These are phyloP conservation scores for Lacanobia oleracea DNA, from an alignment of 2,888 invertebrate genomes.

Conservation along the genomic window DNA sequence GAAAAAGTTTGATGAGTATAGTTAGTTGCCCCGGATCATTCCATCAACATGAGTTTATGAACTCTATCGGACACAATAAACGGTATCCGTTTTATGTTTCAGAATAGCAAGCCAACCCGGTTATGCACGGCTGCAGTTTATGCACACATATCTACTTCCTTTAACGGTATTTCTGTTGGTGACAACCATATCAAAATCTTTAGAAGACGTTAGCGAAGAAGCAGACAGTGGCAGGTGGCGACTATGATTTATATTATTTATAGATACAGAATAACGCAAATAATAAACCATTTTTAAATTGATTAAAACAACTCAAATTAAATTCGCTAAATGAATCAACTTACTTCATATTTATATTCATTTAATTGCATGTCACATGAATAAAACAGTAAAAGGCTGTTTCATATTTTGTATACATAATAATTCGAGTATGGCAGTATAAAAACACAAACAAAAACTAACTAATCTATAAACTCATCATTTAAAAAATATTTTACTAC, in stretches of 20 bases:
- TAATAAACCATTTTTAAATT: too few relatives aligned
- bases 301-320: background rate
- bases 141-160: background rate
- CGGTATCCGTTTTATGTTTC: background rate
- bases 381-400: constrained; percentile 39
- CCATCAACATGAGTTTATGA: background rate
- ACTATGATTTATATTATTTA: too few relatives aligned
- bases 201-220: too few relatives aligned
- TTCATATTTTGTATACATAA: constrained; percentile 30
- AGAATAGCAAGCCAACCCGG: background rate
- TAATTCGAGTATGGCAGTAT: constrained; percentile 54
- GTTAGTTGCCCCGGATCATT: background rate
- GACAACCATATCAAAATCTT: too few relatives aligned
- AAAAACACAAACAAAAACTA: constrained; percentile 17
- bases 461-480: background rate
- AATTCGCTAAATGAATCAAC: constrained; percentile 1
- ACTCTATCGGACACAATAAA: background rate
- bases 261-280: too few relatives aligned
- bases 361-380: constrained; percentile 41
- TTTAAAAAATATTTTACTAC: background rate
- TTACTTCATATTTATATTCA: background rate
- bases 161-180: too few relatives aligned
- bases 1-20: constrained; percentile 28
- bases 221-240: too few relatives aligned
- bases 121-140: background rate